Evolutionary conservation across 1,140 invertebrate genomes (phyloP).

Genomic region (Drosophila triauraria): DNA sequence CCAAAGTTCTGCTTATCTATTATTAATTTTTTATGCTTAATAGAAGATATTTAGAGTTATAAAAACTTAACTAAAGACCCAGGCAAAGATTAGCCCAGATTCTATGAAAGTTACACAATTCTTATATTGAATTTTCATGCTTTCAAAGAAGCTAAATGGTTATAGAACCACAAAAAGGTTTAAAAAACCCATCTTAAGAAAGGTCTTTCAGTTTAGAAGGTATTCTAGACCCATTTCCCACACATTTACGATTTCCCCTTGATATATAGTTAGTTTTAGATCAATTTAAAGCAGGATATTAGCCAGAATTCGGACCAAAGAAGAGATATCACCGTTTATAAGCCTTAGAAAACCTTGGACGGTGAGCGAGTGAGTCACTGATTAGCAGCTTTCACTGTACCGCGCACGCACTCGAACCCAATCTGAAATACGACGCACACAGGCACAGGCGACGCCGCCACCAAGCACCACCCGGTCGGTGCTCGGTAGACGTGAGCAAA

Average conservation of each 20-base stretch:
- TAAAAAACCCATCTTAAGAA: neutral
- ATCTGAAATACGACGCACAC: constrained; percentile 20
- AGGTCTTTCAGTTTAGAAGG: neutral
- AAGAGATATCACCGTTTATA: neutral
- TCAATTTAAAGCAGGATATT: no score
- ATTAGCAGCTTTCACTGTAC: constrained; percentile 44
- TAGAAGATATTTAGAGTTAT: no score
- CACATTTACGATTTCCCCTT: neutral
- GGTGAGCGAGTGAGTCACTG: constrained; percentile 17
- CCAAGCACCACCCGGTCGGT: neutral
- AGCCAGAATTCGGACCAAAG: no score
- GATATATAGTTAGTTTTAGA: neutral
- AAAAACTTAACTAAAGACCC: no score
- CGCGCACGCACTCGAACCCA: constrained; percentile 24
- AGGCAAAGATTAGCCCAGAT: neutral
- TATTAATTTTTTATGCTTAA: no score
- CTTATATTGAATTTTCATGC: neutral
- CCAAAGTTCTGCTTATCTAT: no score
- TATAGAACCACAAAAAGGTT: no score
- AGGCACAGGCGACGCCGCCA: constrained; percentile 8
- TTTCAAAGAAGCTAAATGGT: neutral
- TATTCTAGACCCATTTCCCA: no score
- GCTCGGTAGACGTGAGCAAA: constrained; percentile 9
- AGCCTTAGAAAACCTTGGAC: neutral
- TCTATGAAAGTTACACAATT: neutral